phyloP scores from a whole-genome alignment of 2,797 vertebrate genomes.

The Microtus agrestis region DNA sequence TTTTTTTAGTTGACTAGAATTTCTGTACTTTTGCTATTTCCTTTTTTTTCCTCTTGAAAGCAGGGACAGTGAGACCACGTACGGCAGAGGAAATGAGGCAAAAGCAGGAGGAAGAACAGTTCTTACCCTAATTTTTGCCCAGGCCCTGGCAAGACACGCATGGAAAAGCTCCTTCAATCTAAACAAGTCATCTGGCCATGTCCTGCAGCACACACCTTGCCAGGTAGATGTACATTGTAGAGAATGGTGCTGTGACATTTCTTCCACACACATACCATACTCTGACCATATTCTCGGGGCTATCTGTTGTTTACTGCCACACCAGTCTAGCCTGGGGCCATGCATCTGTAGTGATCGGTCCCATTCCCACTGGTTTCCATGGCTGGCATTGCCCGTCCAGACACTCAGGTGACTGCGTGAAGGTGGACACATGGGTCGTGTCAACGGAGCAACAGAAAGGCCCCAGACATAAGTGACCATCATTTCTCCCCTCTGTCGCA shows the following conservation, averaged over 20 bases:
- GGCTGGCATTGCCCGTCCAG: not conserved
- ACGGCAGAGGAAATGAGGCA: too few relatives aligned
- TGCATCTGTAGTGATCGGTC: not conserved
- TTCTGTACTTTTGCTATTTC: not conserved
- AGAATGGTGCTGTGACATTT: not conserved
- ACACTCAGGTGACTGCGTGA: not conserved
- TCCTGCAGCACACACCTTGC: too few relatives aligned
- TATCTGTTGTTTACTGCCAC: not conserved
- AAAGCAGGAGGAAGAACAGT: not conserved
- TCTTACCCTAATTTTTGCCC: too few relatives aligned
- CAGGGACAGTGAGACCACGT: not conserved
- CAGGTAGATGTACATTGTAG: not conserved
- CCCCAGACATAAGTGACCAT: not conserved
- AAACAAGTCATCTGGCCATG: not conserved
- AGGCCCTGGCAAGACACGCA: not conserved
- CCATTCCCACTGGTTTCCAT: not conserved
- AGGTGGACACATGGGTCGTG: fast-evolving
- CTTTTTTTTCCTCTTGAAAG: not conserved
- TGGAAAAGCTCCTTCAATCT: not conserved
- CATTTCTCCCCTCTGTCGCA: not conserved
- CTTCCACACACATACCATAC: not conserved
- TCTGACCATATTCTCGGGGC: not conserved
- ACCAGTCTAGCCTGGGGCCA: not conserved
- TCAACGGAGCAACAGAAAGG: not conserved
- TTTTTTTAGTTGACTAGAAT: not conserved